These are phyloP conservation scores for Lampropteryx suffumata DNA, from an alignment of 2,888 invertebrate genomes.

Conservation along the genomic window DNA sequence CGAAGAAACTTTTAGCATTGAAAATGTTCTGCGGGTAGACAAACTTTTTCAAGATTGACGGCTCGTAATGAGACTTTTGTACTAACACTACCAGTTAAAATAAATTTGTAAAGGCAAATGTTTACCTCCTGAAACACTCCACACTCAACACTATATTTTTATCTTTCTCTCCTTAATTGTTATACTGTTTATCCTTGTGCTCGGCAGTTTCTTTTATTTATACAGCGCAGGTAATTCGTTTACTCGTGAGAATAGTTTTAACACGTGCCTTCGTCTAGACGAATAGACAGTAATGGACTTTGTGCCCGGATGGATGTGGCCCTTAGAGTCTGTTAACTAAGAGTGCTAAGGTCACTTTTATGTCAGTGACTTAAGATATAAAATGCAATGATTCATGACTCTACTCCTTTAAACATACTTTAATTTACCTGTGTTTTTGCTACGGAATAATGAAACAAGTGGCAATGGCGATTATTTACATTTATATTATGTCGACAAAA, in stretches of 20 bases:
- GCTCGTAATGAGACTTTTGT: slow-evolving; percentile 21
- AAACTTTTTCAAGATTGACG: slow-evolving; percentile 20
- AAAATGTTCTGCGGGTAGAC: slow-evolving; percentile 3
- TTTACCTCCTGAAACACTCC: slow-evolving; percentile 16
- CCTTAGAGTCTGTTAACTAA: no score
- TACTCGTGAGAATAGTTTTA: slow-evolving; percentile 77
- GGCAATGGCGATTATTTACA: no score
- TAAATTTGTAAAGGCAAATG: slow-evolving; percentile 10
- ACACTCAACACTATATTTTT: slow-evolving; percentile 38
- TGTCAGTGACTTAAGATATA: no score
- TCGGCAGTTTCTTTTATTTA: slow-evolving; percentile 66
- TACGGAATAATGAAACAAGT: slow-evolving; percentile 1
- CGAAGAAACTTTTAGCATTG: slow-evolving; percentile 10
- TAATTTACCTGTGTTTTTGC: slow-evolving; percentile 43
- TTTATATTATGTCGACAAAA: no score
- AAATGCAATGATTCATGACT: no score
- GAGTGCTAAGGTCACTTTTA: no score
- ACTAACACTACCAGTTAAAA: slow-evolving; percentile 9
- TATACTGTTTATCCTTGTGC: slow-evolving; percentile 59
- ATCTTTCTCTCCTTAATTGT: slow-evolving; percentile 58
- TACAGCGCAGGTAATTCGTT: slow-evolving; percentile 73
- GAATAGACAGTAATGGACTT: slow-evolving; percentile 77
- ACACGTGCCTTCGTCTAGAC: slow-evolving; percentile 72
- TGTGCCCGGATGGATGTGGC: slow-evolving; percentile 56
- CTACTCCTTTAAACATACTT: no score